These are phyloP conservation scores for Holocentrus rufus DNA, from an alignment of 2,797 vertebrate genomes.

Conservation along the genomic window DNA sequence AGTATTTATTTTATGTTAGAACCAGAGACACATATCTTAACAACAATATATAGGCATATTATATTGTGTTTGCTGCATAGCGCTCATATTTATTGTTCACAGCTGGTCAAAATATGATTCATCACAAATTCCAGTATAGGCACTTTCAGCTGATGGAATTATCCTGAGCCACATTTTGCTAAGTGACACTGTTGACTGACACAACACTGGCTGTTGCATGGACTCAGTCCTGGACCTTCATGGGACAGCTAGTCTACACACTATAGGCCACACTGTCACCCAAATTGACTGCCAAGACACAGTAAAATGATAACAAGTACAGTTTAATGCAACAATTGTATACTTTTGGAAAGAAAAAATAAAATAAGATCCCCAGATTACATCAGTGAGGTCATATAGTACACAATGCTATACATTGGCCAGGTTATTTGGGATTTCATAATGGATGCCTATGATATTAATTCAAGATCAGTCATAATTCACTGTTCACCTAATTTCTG, in stretches of 20 bases:
- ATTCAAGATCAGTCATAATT: not conserved
- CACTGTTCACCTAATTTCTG: slow-evolving; percentile 10
- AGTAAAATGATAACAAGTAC: not conserved
- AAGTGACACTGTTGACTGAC: too few relatives aligned
- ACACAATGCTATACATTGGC: slow-evolving; percentile 19
- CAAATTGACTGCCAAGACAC: not conserved
- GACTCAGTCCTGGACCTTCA: too few relatives aligned
- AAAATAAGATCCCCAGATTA: slow-evolving; percentile 1
- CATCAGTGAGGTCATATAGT: not conserved
- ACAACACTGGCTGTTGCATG: too few relatives aligned
- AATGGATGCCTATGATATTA: not conserved
- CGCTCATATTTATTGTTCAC: not conserved
- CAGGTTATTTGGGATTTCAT: slow-evolving; percentile 24
- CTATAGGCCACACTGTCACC: too few relatives aligned
- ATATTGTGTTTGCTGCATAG: not conserved
- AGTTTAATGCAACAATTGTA: slow-evolving; percentile 44
- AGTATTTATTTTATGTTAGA: too few relatives aligned
- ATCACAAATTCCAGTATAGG: too few relatives aligned
- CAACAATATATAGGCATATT: not conserved
- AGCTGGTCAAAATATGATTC: too few relatives aligned
- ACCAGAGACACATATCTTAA: too few relatives aligned
- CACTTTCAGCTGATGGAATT: too few relatives aligned
- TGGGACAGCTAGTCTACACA: too few relatives aligned
- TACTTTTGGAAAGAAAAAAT: slow-evolving; percentile 15
- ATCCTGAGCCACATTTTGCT: too few relatives aligned